A percentile compares a stretch with the other conserved stretches of the same genome.
Conservation (phyloP, 53 echinoderm and acorn worm genomes). For the Temnopleurus reevesii region DNA sequence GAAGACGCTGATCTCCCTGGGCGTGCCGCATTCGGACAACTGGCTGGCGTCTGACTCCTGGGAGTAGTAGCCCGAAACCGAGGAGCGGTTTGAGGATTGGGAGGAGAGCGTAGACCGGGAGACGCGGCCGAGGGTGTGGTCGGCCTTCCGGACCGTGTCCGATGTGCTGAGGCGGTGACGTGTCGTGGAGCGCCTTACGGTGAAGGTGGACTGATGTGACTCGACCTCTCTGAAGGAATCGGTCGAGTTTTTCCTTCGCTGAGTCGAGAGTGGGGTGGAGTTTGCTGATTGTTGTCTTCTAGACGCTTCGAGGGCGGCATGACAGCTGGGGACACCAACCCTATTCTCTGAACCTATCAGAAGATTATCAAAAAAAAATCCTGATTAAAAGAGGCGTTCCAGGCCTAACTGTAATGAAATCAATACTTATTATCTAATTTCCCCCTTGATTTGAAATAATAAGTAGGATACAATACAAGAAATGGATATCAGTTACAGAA, state of each 20-base stretch:
- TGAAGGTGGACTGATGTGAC: conserved; percentile 23
- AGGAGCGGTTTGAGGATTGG: conserved; percentile 43
- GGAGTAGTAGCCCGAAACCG: conserved; percentile 67
- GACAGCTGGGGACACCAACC: not conserved
- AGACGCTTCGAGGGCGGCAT: not conserved
- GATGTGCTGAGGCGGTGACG: conserved; percentile 36
- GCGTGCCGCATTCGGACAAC: conserved; percentile 43
- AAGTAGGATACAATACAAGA: not conserved
- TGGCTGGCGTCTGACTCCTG: conserved; percentile 59
- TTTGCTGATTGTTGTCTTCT: conserved; percentile 12
- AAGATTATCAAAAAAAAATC: not conserved
- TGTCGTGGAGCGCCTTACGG: conserved; percentile 20
- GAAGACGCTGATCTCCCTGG: conserved; percentile 34
- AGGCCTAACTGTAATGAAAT: not conserved
- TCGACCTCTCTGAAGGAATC: conserved; percentile 43
- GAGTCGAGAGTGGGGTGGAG: not conserved
- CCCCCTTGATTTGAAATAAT: not conserved
- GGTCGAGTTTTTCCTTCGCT: conserved; percentile 15
- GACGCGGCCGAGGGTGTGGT: not conserved
- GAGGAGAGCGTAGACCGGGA: conserved; percentile 66
- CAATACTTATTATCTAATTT: not conserved
- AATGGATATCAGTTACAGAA: not conserved
- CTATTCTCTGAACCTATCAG: not conserved
- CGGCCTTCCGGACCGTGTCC: not conserved
- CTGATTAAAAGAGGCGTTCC: not conserved